A percentile compares a stretch with the other conserved stretches of the same genome.
These are phyloP conservation scores for Turnix velox DNA, from an alignment of 2,113 vertebrate species.

Conservation along the genomic window DNA sequence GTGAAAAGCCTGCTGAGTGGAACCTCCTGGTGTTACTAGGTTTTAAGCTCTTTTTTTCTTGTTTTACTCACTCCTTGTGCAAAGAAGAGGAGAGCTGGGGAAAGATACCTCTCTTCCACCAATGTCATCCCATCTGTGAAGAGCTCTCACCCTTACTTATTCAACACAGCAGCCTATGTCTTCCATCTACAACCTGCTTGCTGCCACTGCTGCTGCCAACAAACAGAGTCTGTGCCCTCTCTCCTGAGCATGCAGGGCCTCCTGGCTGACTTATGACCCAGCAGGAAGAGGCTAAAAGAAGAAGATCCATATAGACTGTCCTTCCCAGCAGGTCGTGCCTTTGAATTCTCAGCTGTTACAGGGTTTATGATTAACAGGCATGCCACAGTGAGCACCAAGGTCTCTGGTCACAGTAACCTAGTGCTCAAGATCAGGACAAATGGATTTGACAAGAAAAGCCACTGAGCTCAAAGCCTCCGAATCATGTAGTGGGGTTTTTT, in stretches of 20 bases:
- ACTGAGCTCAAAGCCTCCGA: not conserved
- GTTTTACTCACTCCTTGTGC: not conserved
- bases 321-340: not conserved
- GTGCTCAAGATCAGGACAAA: not conserved
- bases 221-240: not conserved
- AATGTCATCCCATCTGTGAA: not conserved
- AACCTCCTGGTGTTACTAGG: not conserved
- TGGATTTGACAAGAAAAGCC: not conserved
- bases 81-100: not conserved
- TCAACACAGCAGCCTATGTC: not conserved
- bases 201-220: not conserved
- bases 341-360: slow-evolving; percentile 28
- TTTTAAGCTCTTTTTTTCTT: not conserved
- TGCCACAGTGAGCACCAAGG: not conserved
- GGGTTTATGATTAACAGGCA: slow-evolving; percentile 33
- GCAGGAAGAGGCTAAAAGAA: not conserved
- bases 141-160: not conserved
- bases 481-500: not conserved
- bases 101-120: not conserved
- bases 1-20: not conserved
- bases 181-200: not conserved
- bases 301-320: not conserved
- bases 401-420: not conserved
- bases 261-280: not conserved
- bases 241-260: not conserved